phyloP scores from a whole-genome alignment of 2,888 invertebrate species.

The Ditula angustiorana region DNA sequence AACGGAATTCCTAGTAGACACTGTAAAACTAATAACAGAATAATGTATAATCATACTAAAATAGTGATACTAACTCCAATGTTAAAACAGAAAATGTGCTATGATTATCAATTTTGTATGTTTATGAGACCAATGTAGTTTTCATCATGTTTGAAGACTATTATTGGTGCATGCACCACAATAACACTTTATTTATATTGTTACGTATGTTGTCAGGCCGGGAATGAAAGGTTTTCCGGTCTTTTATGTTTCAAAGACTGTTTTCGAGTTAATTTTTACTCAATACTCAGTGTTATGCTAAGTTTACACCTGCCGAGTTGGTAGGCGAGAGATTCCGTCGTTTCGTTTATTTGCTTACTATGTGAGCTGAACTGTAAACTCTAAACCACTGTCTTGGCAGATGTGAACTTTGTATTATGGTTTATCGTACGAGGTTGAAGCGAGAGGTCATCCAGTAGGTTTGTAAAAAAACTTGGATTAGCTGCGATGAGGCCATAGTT shows the following conservation, averaged over 20 bases:
- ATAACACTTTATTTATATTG: constrained; percentile 48
- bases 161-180: constrained; percentile 56
- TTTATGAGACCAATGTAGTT: constrained; percentile 68
- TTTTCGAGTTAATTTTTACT: constrained; percentile 52
- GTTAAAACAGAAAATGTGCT: constrained; percentile 15
- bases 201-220: constrained; percentile 38
- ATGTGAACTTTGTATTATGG: background rate
- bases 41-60: constrained; percentile 41
- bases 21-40: constrained; percentile 45
- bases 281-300: constrained; percentile 49
- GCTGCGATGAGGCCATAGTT: constrained; percentile 76
- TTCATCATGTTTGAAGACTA: constrained; percentile 72
- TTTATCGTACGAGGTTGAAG: constrained; percentile 39
- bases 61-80: constrained; percentile 30
- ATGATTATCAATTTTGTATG: constrained; percentile 47
- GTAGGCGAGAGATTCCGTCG: too few relatives aligned
- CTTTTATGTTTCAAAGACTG: constrained; percentile 59
- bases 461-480: constrained; percentile 73
- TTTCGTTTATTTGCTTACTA: too few relatives aligned
- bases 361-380: background rate
- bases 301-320: background rate
- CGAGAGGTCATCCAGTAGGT: constrained; percentile 75
- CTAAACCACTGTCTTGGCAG: background rate
- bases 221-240: constrained; percentile 33
- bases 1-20: constrained; percentile 17